Percentiles rank a stretch among this genome's conserved stretches.
Conservation (phyloP, 2,888 invertebrate genomes). For the Synergus japonicus region DNA sequence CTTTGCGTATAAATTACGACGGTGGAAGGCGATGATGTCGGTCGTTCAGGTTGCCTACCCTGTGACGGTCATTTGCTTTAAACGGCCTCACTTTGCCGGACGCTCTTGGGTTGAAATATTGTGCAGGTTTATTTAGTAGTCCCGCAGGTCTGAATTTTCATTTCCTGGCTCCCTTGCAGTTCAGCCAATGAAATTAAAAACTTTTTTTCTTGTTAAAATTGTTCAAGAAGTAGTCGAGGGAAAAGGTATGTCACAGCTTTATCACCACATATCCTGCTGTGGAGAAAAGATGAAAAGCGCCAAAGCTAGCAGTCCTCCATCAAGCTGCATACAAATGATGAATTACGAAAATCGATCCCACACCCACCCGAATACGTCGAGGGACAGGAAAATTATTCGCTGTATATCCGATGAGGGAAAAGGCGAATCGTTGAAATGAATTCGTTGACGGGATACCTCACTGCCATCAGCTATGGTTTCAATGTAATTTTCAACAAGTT, state of each 20-base stretch:
- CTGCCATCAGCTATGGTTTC: slow-evolving; percentile 44
- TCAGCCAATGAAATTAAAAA: slow-evolving; percentile 8
- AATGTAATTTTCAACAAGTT: slow-evolving; percentile 72
- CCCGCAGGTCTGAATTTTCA: slow-evolving; percentile 47
- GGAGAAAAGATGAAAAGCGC: not conserved
- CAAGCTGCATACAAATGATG: slow-evolving; percentile 76
- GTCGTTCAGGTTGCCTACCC: slow-evolving; percentile 45
- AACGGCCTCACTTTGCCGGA: slow-evolving; percentile 52
- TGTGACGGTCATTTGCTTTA: slow-evolving; percentile 42
- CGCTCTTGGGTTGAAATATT: slow-evolving; percentile 45
- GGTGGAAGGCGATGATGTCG: slow-evolving; percentile 50
- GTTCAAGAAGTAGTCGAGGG: slow-evolving; percentile 6
- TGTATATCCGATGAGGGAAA: slow-evolving; percentile 50
- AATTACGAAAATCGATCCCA: slow-evolving; percentile 75
- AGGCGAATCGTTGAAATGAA: slow-evolving; percentile 54
- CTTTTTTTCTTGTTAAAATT: slow-evolving; percentile 15
- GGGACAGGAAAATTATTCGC: slow-evolving; percentile 57
- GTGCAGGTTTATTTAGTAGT: slow-evolving; percentile 48
- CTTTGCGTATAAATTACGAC: slow-evolving; percentile 47
- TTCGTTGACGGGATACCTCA: slow-evolving; percentile 51
- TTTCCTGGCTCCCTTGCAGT: slow-evolving; percentile 52
- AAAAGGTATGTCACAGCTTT: not conserved
- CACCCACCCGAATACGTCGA: slow-evolving; percentile 50
- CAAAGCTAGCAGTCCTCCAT: slow-evolving; percentile 61
- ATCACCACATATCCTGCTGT: slow-evolving; percentile 20